Evolutionary conservation across 2,113 vertebrate genomes (phyloP).

Genomic region (Mus spicilegus): DNA sequence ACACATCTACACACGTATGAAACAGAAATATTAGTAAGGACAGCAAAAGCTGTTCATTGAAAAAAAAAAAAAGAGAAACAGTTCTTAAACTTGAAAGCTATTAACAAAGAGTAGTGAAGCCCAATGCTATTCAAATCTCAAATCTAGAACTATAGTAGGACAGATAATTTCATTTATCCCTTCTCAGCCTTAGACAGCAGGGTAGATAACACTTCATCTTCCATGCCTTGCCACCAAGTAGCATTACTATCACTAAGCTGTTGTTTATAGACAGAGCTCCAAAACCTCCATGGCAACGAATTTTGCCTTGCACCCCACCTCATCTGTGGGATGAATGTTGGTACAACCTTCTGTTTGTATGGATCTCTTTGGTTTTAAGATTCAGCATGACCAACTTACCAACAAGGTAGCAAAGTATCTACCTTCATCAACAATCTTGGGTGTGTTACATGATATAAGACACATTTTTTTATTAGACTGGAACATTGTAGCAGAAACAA

Average conservation of each 20-base stretch:
- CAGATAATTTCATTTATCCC: not conserved
- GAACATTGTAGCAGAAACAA: not conserved
- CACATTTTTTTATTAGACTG: too few species aligned
- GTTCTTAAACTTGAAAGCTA: not conserved
- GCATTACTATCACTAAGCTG: not conserved
- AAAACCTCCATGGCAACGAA: not conserved
- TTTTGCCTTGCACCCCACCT: not conserved
- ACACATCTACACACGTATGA: too few species aligned
- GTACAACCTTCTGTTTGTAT: not conserved
- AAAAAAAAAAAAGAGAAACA: too few species aligned
- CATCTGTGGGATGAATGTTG: not conserved
- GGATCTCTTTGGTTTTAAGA: not conserved
- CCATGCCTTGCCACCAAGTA: fast-evolving
- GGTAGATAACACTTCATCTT: too few species aligned
- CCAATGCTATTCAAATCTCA: not conserved
- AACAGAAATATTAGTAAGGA: not conserved
- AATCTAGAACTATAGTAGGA: not conserved
- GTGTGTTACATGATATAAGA: not conserved
- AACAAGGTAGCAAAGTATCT: not conserved
- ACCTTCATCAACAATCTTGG: not conserved
- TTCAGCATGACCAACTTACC: not conserved
- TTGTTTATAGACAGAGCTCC: not conserved
- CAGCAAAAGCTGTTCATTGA: not conserved
- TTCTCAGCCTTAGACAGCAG: not conserved
- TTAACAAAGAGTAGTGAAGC: not conserved